Base-by-base conservation (phyloP, 2,888 invertebrate species). In the Zelleria hepariella region DNA sequence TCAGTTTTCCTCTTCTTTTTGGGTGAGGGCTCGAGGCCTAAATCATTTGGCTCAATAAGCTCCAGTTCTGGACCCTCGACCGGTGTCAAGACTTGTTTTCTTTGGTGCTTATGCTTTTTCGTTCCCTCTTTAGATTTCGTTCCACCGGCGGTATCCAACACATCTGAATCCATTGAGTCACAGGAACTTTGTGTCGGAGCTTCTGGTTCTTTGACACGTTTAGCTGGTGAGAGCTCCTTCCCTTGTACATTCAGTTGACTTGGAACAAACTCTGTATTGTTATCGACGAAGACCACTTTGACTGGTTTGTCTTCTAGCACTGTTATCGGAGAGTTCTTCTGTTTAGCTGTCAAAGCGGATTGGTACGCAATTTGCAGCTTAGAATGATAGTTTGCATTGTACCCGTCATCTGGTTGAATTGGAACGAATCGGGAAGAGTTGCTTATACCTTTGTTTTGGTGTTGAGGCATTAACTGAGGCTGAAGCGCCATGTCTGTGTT, bases 231-330 rank as follows among this genome's bases (percentile, higher is more conserved):
- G 48, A 87, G 65, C 51, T 84, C 79, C 66, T 78, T 74, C 15
- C 86, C 85, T 62, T 84, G 83, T 4, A 82, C 76, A 68, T 85
- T 83, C 53, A 86, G 65, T 26, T 77, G 72, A 58, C 64, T 68
- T 1, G 84, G 73, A 23, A 68, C 63, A 65, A 75, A 84, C 53
- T 82, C 83, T 42, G 71, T 58, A 61, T 68, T 77, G 1, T 75
- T 65, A 32, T 86, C 85, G 69, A 87, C 74, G 62, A 78, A 87
- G 0, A 87, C 78, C 0, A 87, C 86, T 73, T 87, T 86, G 0
- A 87, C 87, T 20, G 87, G 87, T 66, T 85, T 85, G 62, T 88
- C 86, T 70, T 88, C 86, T n/a, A 87, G 79, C 5, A 86, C 82
- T 27, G 80, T 75, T 57, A 86, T 78, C 1, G 85, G 80, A 25